Evolutionary conservation across 2,113 vertebrate species (phyloP), one percentile per base, ranked within the genome.

Genomic region (Xyliphius kryptos): DNA sequence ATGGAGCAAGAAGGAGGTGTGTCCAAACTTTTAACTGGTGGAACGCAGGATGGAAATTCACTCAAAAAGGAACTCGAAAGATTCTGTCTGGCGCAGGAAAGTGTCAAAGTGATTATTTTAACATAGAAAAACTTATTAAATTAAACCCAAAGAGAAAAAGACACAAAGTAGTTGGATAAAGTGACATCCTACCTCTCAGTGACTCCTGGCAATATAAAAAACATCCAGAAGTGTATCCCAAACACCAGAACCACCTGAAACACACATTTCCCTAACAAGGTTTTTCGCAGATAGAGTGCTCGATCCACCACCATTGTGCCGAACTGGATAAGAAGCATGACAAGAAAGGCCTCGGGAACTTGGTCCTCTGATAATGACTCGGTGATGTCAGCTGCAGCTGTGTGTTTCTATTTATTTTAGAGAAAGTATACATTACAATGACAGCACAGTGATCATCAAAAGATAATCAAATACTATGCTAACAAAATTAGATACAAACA

Each of bases 171-270:
- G n/a, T n/a, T n/a, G n/a, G n/a, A n/a, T 13, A 52, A 15, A 40
- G 20, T 10, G 3, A 16, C 1, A 52, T 7, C 22, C 70, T 59
- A 89, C 87, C 86, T 88, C 68, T 87, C 83, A 2, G 89, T 88
- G 72, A 88, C 85, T 1, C 86, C 82, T 0, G 86, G 86, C 15
- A 88, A 81, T 60, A 89, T 83, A 75, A 90, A 89, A 75, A 90
- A 87, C 84, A 89, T 86, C 89, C 86, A 87, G 77, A 90, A 86
- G 78, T 88, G 87, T 53, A 88, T 83, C 49, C 88, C 83, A 9
- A 89, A 86, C 50, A 90, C 83, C 12, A 88, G 80, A 16, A 84
- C 74, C 16, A 88, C 84, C 77, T 88, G 84, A 69, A 90, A 86
- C 22, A 86, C 74, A 46, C 84, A 84, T 73, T 89, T 91, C 20